These are phyloP conservation scores for Sigmodon hispidus DNA, from an alignment of 2,113 vertebrate species.

Conservation along the genomic window DNA sequence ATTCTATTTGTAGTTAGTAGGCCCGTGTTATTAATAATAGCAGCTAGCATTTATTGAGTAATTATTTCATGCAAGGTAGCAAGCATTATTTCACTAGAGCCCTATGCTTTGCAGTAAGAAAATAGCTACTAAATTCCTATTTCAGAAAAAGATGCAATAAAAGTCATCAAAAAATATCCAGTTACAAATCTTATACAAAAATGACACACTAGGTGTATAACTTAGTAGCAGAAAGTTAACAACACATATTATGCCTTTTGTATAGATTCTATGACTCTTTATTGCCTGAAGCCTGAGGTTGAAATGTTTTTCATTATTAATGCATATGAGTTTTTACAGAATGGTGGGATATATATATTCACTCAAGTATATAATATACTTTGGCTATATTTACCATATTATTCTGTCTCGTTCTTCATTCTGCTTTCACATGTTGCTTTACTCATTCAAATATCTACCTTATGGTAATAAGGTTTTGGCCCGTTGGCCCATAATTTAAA, in stretches of 20 bases:
- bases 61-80: neutral
- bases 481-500: too few relatives aligned
- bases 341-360: neutral
- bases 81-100: neutral
- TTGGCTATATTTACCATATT: neutral
- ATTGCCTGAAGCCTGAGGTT: neutral
- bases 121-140: neutral
- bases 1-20: conserved; percentile 4
- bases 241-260: neutral
- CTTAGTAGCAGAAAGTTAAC: neutral
- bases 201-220: neutral
- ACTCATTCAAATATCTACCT: neutral
- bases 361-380: neutral
- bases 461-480: too few relatives aligned
- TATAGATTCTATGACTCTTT: neutral
- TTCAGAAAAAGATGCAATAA: neutral
- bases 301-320: neutral
- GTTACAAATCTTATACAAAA: conserved; percentile 6
- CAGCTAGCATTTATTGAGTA: neutral
- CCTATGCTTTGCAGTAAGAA: neutral
- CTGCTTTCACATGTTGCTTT: neutral
- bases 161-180: neutral
- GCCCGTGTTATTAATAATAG: conserved; percentile 23
- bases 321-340: neutral
- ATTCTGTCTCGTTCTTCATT: neutral